Evolutionary conservation across 92 coral and sea anemone genomes (phyloP).

Genomic region (Blastomussa wellsi): DNA sequence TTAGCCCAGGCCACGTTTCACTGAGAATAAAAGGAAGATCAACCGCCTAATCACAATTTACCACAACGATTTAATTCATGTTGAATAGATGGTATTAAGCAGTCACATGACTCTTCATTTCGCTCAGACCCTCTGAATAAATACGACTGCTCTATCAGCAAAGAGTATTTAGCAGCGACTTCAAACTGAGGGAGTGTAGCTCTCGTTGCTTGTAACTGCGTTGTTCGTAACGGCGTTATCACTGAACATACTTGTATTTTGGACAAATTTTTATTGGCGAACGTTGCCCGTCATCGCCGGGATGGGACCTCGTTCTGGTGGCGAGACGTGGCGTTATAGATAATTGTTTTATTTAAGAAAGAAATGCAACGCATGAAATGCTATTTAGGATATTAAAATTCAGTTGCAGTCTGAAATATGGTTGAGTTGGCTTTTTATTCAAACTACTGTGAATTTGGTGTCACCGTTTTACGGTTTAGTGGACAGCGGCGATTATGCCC

Average conservation of each 20-base stretch:
- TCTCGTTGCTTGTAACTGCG: background rate
- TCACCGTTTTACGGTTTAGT: no score
- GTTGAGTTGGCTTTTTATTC: background rate
- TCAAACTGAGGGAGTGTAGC: background rate
- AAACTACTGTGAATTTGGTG: background rate
- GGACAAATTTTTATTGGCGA: background rate
- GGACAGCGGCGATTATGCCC: no score
- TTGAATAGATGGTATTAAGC: no score
- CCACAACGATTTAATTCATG: no score
- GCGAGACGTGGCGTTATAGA: background rate
- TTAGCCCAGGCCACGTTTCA: no score
- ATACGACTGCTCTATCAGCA: background rate
- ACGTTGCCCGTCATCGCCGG: background rate
- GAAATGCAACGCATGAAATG: slow-evolving; percentile 15
- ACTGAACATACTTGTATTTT: slow-evolving; percentile 11
- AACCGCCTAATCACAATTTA: no score
- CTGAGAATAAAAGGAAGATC: no score
- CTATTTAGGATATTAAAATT: slow-evolving; percentile 40
- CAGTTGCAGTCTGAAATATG: slow-evolving; percentile 20
- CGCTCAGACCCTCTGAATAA: no score
- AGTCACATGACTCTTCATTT: no score
- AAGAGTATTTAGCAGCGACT: background rate
- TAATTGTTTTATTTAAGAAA: slow-evolving; percentile 14
- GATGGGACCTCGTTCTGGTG: background rate
- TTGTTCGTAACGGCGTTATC: no score